Percentiles rank a stretch among this genome's conserved stretches.
Evolutionary conservation across 2,888 invertebrate genomes (phyloP).

Genomic region (Epirrita christyi): DNA sequence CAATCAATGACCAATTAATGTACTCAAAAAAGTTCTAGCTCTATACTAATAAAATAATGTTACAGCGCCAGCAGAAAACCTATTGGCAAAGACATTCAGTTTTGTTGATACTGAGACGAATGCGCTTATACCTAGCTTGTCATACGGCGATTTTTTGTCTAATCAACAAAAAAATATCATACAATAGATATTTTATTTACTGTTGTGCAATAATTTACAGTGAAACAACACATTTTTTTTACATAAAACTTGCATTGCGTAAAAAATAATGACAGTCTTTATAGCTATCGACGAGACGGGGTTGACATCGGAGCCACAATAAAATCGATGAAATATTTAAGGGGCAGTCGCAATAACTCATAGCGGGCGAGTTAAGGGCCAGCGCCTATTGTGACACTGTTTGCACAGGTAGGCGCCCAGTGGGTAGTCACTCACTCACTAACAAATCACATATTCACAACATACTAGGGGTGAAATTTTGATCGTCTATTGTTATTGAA

Average conservation of each 20-base stretch:
- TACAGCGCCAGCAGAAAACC: no score
- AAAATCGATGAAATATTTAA: conserved; percentile 84
- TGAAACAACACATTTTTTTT: conserved; percentile 52
- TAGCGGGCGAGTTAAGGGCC: conserved; percentile 60
- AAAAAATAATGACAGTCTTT: conserved; percentile 71
- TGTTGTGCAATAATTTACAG: conserved; percentile 56
- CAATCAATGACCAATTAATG: no score
- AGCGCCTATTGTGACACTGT: conserved; percentile 61
- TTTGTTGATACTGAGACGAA: conserved; percentile 15
- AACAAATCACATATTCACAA: conserved; percentile 45
- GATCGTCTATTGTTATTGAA: conserved; percentile 51
- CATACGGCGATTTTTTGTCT: conserved; percentile 7
- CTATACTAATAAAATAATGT: no score
- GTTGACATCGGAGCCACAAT: conserved; percentile 84
- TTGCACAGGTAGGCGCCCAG: conserved; percentile 73
- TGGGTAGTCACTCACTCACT: conserved; percentile 53
- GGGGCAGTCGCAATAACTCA: conserved; percentile 74
- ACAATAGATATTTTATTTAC: conserved; percentile 34
- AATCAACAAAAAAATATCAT: conserved; percentile 14
- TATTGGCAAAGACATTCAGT: conserved; percentile 9
- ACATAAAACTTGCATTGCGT: conserved; percentile 51
- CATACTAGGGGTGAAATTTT: conserved; percentile 46
- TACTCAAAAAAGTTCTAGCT: no score
- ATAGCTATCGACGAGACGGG: conserved; percentile 75
- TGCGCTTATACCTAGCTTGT: conserved; percentile 8